Conservation (phyloP, 2,888 invertebrate genomes). For the Caenorhabditis sp. region DNA sequence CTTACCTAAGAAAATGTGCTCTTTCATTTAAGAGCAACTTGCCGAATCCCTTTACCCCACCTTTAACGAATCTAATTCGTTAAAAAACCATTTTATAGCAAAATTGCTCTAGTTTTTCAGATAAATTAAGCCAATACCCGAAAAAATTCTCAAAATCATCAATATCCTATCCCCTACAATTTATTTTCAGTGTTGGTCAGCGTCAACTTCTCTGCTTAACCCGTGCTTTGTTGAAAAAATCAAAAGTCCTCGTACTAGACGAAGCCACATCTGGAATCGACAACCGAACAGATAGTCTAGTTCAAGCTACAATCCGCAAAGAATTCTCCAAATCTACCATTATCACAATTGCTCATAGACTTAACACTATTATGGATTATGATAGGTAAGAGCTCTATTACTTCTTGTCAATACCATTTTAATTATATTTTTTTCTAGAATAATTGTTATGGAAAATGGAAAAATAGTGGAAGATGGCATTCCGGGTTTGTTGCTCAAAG, state of each 20-base stretch:
- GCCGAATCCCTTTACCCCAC: too few relatives aligned
- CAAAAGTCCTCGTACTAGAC: constrained; percentile 75
- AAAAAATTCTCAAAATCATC: too few relatives aligned
- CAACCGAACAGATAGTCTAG: constrained; percentile 75
- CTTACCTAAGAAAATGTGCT: too few relatives aligned
- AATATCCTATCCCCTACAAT: too few relatives aligned
- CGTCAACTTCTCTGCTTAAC: constrained; percentile 74
- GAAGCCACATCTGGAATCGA: constrained; percentile 76
- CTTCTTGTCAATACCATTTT: background rate
- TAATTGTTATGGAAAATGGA: constrained; percentile 59
- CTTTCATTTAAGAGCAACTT: too few relatives aligned
- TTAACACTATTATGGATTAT: constrained; percentile 60
- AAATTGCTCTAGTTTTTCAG: too few relatives aligned
- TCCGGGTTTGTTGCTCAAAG: constrained; percentile 50
- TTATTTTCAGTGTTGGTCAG: constrained; percentile 73
- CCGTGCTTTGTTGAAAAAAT: constrained; percentile 73
- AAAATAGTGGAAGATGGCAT: constrained; percentile 53
- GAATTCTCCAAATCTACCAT: constrained; percentile 56
- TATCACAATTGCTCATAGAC: constrained; percentile 57
- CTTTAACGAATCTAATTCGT: too few relatives aligned
- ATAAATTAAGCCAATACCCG: too few relatives aligned
- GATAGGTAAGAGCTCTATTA: constrained; percentile 13
- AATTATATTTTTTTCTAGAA: constrained; percentile 38
- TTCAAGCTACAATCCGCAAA: constrained; percentile 72
- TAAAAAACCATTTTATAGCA: too few relatives aligned